Base-by-base conservation (phyloP, 1,140 invertebrate species). In the Drosophila miranda region DNA sequence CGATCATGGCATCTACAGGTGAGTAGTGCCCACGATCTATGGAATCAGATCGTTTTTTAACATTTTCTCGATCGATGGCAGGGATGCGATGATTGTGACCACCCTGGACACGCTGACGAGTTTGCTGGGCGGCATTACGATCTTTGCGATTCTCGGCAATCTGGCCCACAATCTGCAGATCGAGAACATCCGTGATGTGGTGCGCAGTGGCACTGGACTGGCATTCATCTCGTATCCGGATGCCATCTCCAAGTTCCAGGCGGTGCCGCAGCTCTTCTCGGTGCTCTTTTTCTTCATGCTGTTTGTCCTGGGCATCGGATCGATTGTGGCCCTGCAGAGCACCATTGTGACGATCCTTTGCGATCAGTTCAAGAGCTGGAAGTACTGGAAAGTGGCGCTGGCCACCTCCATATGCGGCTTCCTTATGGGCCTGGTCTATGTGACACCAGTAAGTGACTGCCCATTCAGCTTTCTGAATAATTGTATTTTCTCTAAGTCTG, bases 211-310 rank as follows among this genome's bases (percentile, higher is more conserved):
- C 13, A 93, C 95, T 19, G 95, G 95, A 2, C 91, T 97, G 38
- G 96, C 96, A 7, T 96, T 97, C 71, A 93, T 98, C 16, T 96
- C 96, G 0, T 98, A 98, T 92, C 97, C 97, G 4, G 96, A 97
- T 78, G 97, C 97, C 1, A 95, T 98, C 50, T 93, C 96, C 0
- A 96, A 96, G 86, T 96, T 97, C 78, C 93, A 94, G 11, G 91
- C 93, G 7, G 92, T 95, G 46, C 96, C 96, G 3, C 95, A 90
- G 59, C 53, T 90, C 9, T 98, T 98, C 92, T 93, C 97, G 0
- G 94, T 97, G 1, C 91, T 98, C 1, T 98, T 98, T 92, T 98
- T 98, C 92, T 90, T 97, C n/a, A 97, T 97, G 96, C 92, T 97
- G 81, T 95, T 96, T 50, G 94, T 96, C 0, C 90, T 97, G 50